A percentile compares a stretch with the other conserved stretches of the same genome.
Conservation (phyloP, 1,140 invertebrate genomes). For the Eurosta solidaginis region DNA sequence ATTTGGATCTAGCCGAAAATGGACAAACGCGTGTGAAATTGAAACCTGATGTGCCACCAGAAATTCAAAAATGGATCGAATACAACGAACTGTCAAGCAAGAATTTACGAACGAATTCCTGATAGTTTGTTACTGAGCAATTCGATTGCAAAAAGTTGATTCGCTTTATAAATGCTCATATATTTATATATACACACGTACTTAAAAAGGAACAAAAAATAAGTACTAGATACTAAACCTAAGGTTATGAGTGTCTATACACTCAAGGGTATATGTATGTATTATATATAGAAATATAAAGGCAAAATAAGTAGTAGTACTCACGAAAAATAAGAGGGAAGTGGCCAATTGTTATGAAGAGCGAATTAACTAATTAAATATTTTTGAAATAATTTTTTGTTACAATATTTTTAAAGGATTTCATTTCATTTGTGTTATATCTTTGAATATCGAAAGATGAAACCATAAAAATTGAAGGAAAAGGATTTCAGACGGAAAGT, state of each 20-base stretch:
- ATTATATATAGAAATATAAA: neutral
- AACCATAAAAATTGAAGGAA: too few species aligned
- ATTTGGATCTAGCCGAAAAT: slow-evolving; percentile 48
- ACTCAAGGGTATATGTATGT: neutral
- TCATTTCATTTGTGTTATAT: neutral
- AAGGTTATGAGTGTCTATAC: neutral
- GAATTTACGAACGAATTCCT: slow-evolving; percentile 61
- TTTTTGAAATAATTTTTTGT: neutral
- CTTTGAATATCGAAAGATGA: neutral
- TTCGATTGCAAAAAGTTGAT: neutral
- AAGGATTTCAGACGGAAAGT: too few species aligned
- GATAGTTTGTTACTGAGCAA: neutral
- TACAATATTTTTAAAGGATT: neutral
- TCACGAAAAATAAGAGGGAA: neutral
- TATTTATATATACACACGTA: neutral
- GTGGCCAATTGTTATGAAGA: neutral
- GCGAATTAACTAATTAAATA: neutral
- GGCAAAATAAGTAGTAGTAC: neutral
- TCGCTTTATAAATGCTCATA: too few species aligned
- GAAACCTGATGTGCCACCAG: slow-evolving; percentile 66
- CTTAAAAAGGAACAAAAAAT: too few species aligned
- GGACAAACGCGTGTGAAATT: slow-evolving; percentile 53
- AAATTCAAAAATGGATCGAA: slow-evolving; percentile 69
- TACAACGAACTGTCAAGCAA: slow-evolving; percentile 72
- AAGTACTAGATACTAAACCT: neutral